These are phyloP conservation scores for Cochlearius cochlearius DNA, from an alignment of 2,113 vertebrate genomes.

Conservation along the genomic window DNA sequence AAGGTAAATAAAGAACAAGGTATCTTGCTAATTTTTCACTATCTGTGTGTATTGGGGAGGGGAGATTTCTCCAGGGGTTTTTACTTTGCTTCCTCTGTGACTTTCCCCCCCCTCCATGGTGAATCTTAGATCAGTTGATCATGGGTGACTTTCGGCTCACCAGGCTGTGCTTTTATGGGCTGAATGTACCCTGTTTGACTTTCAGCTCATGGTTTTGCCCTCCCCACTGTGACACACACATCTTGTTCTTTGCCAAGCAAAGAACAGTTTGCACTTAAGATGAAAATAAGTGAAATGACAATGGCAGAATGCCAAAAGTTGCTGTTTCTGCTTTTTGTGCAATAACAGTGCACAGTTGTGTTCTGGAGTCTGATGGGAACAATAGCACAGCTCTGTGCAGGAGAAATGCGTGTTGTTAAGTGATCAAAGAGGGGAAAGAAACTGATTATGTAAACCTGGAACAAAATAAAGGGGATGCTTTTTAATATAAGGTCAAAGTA, in stretches of 20 bases:
- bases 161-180: no score
- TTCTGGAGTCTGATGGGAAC: constrained; percentile 6
- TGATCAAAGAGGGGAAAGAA: constrained; percentile 23
- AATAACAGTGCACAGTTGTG: constrained; percentile 8
- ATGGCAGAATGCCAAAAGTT: constrained; percentile 20
- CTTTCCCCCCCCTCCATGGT: not conserved
- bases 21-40: not conserved
- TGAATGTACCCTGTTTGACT: constrained; percentile 21
- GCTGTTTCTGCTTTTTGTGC: constrained; percentile 42
- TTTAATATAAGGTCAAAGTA: not conserved
- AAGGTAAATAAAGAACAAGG: not conserved
- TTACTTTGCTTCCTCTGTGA: not conserved
- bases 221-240: constrained; percentile 1
- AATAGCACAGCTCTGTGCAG: not conserved
- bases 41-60: not conserved
- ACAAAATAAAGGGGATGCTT: constrained; percentile 21
- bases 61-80: not conserved
- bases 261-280: constrained; percentile 40
- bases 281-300: constrained; percentile 50
- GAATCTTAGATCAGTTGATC: not conserved
- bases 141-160: no score
- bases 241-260: constrained; percentile 30
- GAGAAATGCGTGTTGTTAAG: not conserved
- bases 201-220: constrained; percentile 23
- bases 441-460: constrained; percentile 24